These are phyloP conservation scores for Tetragnatha versicolor DNA, from an alignment of 1,140 invertebrate species.

Conservation along the genomic window DNA sequence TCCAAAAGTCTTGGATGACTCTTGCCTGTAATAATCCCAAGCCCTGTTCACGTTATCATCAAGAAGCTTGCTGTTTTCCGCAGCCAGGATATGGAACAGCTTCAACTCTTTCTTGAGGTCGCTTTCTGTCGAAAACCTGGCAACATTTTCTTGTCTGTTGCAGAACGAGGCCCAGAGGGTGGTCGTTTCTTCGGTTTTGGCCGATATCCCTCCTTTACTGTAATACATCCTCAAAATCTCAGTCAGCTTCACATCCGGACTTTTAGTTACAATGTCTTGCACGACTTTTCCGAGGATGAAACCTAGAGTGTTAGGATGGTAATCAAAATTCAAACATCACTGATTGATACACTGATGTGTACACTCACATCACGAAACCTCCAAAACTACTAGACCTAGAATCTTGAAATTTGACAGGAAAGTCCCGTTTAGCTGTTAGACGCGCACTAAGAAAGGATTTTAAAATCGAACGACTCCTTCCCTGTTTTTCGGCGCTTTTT, in stretches of 20 bases:
- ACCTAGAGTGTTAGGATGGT: too few species aligned
- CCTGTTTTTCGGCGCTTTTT: too few species aligned
- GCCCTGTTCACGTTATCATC: neutral
- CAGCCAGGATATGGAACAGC: neutral
- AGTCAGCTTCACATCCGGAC: neutral
- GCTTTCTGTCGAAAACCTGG: neutral
- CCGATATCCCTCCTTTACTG: constrained; percentile 4
- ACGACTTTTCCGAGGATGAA: constrained; percentile 20
- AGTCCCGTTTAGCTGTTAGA: too few species aligned
- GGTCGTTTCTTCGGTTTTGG: neutral
- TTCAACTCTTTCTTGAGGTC: neutral
- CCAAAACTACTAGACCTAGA: too few species aligned
- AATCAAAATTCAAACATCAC: too few species aligned
- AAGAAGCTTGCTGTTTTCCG: neutral
- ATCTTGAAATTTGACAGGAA: too few species aligned
- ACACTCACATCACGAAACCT: too few species aligned
- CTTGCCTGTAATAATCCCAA: neutral
- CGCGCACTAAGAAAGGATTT: too few species aligned
- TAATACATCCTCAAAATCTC: constrained; percentile 35
- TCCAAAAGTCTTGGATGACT: neutral
- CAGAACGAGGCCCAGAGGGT: constrained; percentile 26
- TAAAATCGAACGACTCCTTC: too few species aligned
- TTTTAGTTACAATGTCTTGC: neutral
- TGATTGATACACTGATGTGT: too few species aligned
- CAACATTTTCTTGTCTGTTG: neutral